Percentiles rank a stretch among this genome's conserved stretches.
phyloP scores from a whole-genome alignment of 2,113 vertebrate species.

The Cacatua alba region DNA sequence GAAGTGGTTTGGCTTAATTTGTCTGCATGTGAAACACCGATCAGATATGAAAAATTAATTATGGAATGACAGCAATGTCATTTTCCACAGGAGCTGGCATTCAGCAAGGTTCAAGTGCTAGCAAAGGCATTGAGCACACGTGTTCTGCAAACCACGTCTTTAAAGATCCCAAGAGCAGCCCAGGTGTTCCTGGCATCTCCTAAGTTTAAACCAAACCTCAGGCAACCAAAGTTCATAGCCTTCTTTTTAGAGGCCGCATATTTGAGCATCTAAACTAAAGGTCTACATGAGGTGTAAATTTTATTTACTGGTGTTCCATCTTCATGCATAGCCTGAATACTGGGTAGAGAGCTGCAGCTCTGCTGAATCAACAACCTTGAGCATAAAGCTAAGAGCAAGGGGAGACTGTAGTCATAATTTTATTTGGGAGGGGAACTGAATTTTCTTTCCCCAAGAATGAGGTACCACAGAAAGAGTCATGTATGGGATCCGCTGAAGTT shows the following conservation, averaged over 20 bases:
- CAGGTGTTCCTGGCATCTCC: neutral
- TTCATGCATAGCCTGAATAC: neutral
- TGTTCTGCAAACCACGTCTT: neutral
- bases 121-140: neutral
- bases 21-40: fast-evolving
- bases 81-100: neutral
- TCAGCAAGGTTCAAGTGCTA: neutral
- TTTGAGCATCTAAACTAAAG: neutral
- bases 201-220: neutral
- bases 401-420: neutral
- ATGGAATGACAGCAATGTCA: neutral
- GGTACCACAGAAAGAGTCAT: neutral
- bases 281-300: neutral
- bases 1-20: neutral
- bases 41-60: fast-evolving
- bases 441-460: neutral
- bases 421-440: neutral
- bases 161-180: neutral
- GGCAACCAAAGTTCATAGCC: neutral
- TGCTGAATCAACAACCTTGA: neutral
- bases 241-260: neutral
- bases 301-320: neutral
- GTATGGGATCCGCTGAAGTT: fast-evolving
- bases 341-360: neutral
- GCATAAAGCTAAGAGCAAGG: neutral